Base-by-base conservation (phyloP, 2,797 vertebrate species). In the Lycodopsis pacificus region DNA sequence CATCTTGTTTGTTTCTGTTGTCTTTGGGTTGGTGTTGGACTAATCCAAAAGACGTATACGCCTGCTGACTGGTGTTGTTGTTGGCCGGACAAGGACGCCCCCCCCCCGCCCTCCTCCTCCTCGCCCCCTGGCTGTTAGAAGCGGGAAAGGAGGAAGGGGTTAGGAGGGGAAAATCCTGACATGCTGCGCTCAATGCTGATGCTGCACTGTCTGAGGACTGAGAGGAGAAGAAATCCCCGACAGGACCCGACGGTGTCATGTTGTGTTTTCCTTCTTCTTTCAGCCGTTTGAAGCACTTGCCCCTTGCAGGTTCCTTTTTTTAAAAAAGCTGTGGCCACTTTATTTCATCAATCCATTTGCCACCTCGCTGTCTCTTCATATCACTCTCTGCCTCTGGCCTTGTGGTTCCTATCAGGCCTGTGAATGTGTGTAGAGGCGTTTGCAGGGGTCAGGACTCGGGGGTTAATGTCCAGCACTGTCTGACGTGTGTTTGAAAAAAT, bases 131-230 rank as follows among this genome's bases (percentile, higher is more conserved):
- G 27, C 40, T 44, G 61, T 85, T 59, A 68, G 65, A 78, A 85
- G 79, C 49, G 70, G 88, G 88, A 85, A 81, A 83, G 63, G 69
- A 88, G 74, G 76, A 80, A 83, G 25, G 63, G 77, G 80, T 79
- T 51, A 71, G 75, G 83, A 85, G 80, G 88, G 84, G 90, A 81
- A 92, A 93, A 88, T 91, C 92, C 92, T 89, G 80, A 78, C 86
- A 73, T 48, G 78, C 71, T 27, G 2, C 19, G 9, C 38, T 73
- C 76, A 77, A 2, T 89, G 91, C 91, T 93, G 92, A 93, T 88
- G 84, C 80, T 81, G 93, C 90, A 89, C 34, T 65, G 73, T 87
- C 82, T 44, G 30, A 65, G 79, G 76, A 54, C 46, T 22, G 42
- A 73, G 56, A 2, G 4, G 15, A 44, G 63, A 73, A 61, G 62